These are phyloP conservation scores for Mustela erminea DNA, from an alignment of 2,797 vertebrate genomes.

Conservation along the genomic window DNA sequence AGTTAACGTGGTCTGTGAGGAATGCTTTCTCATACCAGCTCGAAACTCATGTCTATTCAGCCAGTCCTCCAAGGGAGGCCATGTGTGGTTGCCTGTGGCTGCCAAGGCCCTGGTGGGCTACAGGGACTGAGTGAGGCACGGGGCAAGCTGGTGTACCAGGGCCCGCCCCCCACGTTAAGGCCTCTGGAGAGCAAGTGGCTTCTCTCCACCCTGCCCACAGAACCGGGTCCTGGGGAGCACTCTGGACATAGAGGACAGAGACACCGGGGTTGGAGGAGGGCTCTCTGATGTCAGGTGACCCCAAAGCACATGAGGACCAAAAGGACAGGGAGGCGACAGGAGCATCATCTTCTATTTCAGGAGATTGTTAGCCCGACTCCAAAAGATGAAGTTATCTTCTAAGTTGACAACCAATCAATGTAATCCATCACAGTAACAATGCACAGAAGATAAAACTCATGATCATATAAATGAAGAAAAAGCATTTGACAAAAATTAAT, in stretches of 20 bases:
- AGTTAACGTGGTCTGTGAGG: background rate
- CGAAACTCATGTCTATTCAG: background rate
- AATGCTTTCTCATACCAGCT: background rate
- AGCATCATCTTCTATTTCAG: background rate
- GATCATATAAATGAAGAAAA: background rate
- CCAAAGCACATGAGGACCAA: background rate
- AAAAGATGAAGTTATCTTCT: background rate
- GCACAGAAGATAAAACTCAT: background rate
- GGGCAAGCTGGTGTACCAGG: background rate
- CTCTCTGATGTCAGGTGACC: background rate
- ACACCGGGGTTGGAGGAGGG: background rate
- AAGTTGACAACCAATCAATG: background rate
- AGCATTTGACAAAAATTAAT: background rate
- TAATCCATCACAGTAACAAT: background rate
- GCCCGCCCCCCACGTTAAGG: fast-evolving
- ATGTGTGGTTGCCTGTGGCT: background rate
- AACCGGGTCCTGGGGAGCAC: background rate
- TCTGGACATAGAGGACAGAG: background rate
- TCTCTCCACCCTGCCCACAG: background rate
- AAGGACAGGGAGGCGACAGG: background rate
- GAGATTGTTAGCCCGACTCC: background rate
- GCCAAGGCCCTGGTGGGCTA: background rate
- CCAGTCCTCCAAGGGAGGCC: background rate
- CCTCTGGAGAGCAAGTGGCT: background rate
- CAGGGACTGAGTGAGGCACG: background rate